A percentile compares a stretch with the other conserved stretches of the same genome.
Conservation (phyloP, 2,113 vertebrate species). For the Alethe diademata region DNA sequence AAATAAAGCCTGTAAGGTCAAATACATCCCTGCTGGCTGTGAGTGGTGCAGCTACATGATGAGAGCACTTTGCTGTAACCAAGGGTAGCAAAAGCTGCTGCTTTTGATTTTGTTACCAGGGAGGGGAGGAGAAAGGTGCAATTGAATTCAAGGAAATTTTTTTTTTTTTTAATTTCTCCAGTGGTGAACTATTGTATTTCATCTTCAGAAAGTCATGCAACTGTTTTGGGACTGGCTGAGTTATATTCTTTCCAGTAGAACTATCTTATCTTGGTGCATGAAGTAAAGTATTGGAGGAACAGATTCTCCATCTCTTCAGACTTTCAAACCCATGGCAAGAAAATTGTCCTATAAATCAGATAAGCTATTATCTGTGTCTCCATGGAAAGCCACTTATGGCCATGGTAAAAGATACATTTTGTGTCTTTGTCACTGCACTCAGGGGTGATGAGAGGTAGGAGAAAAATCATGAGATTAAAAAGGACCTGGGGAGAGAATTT, state of each 20-base stretch:
- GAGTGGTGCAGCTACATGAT: not conserved
- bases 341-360: slow-evolving; percentile 48
- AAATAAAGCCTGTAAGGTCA: not conserved
- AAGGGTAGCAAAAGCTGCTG: not conserved
- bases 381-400: not conserved
- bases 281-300: not conserved
- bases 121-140: not conserved
- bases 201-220: not conserved
- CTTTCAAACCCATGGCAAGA: slow-evolving; percentile 13
- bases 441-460: not conserved
- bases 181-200: not conserved
- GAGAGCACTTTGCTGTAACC: not conserved
- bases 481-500: not conserved
- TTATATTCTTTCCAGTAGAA: not conserved
- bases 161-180: not conserved
- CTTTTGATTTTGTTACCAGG: not conserved
- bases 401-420: slow-evolving; percentile 35
- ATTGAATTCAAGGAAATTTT: not conserved
- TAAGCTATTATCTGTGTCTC: slow-evolving; percentile 4
- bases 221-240: not conserved
- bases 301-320: slow-evolving; percentile 25
- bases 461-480: slow-evolving; percentile 12
- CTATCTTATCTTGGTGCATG: not conserved
- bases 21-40: not conserved
- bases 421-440: slow-evolving; percentile 14